A percentile compares a stretch with the other conserved stretches of the same genome.
phyloP scores from a whole-genome alignment of 2,113 vertebrate species.

The Puffinus mauretanicus region DNA sequence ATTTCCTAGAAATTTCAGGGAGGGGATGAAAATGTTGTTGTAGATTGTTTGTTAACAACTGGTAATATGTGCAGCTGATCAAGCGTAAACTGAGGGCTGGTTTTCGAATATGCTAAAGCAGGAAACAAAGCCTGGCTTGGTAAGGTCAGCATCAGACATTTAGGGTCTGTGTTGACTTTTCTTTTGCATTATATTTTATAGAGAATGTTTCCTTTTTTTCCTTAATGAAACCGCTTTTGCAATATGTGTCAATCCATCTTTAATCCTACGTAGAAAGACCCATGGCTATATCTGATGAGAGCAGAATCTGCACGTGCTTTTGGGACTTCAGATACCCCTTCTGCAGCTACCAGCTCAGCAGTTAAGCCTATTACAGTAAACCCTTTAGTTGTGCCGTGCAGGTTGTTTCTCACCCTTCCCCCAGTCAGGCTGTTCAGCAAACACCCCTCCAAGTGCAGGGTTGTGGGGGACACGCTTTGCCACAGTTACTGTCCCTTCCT shows the following conservation, averaged over 20 bases:
- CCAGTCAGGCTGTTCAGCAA: not conserved
- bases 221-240: not conserved
- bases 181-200: not conserved
- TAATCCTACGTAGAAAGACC: fast-evolving
- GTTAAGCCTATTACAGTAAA: not conserved
- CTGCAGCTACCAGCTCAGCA: not conserved
- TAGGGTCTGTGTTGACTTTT: not conserved
- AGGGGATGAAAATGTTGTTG: not conserved
- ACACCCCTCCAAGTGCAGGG: not conserved
- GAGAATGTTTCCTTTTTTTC: not conserved
- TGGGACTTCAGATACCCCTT: not conserved
- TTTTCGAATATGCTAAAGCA: not conserved
- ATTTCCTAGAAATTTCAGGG: not conserved
- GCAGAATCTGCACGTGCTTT: not conserved
- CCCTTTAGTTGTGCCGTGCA: not conserved
- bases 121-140: not conserved
- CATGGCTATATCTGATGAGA: not conserved
- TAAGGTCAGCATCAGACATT: not conserved
- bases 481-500: not conserved
- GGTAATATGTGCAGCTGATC: not conserved
- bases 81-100: not conserved
- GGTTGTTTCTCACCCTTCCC: not conserved
- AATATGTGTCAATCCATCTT: fast-evolving
- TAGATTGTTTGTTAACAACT: not conserved
- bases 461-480: not conserved